Evolutionary conservation across 2,888 invertebrate species (phyloP).

Genomic region (Brachycybe producta): DNA sequence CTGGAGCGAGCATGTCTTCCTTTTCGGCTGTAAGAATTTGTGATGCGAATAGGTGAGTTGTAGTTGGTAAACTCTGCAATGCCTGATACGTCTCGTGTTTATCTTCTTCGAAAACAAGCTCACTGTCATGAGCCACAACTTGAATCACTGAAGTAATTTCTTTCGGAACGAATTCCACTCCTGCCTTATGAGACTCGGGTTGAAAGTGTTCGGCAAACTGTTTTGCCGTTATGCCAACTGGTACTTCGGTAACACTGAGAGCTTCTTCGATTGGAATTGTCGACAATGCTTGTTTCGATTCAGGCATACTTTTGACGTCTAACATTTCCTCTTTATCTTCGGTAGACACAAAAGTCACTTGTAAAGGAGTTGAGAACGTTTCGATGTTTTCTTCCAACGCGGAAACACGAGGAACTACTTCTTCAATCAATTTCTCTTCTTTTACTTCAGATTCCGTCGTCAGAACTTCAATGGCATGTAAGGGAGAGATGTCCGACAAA

Average conservation of each 20-base stretch:
- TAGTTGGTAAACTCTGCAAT: conserved; percentile 1
- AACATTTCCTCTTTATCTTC: not conserved
- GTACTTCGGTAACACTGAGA: conserved; percentile 15
- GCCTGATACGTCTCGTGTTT: not conserved
- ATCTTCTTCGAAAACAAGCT: conserved; percentile 3
- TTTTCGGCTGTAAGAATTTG: conserved; percentile 51
- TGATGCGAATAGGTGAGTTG: conserved; percentile 40
- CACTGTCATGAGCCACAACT: conserved; percentile 6
- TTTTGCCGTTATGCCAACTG: conserved; percentile 11
- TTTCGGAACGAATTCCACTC: conserved; percentile 7
- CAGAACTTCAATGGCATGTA: conserved; percentile 6
- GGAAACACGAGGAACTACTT: not conserved
- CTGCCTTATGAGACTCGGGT: conserved; percentile 14
- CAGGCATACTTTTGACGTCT: conserved; percentile 13
- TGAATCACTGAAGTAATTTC: conserved; percentile 16
- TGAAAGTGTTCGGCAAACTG: conserved; percentile 4
- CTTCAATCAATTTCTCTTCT: not conserved
- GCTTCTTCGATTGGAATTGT: conserved; percentile 16
- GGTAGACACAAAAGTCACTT: not conserved
- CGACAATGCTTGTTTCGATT: not conserved
- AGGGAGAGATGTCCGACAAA: not conserved
- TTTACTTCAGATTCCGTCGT: conserved; percentile 5
- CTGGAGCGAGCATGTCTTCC: conserved; percentile 29
- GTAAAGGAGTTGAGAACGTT: not conserved
- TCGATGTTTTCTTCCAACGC: not conserved